phyloP scores from a whole-genome alignment of 2,797 vertebrate genomes.

The Rhabdomys pumilio region DNA sequence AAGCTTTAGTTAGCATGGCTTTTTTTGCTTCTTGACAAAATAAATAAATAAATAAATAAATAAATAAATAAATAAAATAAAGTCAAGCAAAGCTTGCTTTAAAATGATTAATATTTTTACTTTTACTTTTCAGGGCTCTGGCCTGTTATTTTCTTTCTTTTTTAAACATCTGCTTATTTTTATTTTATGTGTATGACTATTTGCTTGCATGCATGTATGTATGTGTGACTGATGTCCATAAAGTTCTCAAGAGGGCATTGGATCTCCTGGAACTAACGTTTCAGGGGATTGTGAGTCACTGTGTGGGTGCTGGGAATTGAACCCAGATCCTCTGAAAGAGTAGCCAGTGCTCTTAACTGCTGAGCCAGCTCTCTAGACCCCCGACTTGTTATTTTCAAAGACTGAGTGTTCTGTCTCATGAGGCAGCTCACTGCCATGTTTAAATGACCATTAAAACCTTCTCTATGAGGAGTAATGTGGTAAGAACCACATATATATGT shows the following conservation, averaged over 20 bases:
- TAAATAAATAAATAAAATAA: not conserved
- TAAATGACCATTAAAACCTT: constrained; percentile 51
- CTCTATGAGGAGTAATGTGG: not conserved
- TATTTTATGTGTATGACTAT: not conserved
- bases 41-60: not conserved
- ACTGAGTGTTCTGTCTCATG: not conserved
- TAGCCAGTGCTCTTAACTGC: not conserved
- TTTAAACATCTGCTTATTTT: not conserved
- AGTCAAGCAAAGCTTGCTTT: not conserved
- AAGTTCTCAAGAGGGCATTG: not conserved
- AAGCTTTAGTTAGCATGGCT: constrained; percentile 27
- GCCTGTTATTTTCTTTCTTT: not conserved
- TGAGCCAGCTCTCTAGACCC: no score
- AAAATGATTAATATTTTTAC: constrained; percentile 31
- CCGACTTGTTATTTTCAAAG: not conserved
- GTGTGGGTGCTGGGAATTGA: not conserved
- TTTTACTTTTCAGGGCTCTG: not conserved
- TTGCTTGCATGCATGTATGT: not conserved
- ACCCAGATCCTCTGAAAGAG: not conserved
- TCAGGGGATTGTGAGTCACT: not conserved
- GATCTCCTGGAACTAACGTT: not conserved
- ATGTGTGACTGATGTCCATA: not conserved
- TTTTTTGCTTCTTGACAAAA: not conserved
- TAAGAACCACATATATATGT: not conserved
- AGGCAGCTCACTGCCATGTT: not conserved